These are phyloP conservation scores for Falco rusticolus DNA, from an alignment of 2,797 vertebrate species.

Conservation along the genomic window DNA sequence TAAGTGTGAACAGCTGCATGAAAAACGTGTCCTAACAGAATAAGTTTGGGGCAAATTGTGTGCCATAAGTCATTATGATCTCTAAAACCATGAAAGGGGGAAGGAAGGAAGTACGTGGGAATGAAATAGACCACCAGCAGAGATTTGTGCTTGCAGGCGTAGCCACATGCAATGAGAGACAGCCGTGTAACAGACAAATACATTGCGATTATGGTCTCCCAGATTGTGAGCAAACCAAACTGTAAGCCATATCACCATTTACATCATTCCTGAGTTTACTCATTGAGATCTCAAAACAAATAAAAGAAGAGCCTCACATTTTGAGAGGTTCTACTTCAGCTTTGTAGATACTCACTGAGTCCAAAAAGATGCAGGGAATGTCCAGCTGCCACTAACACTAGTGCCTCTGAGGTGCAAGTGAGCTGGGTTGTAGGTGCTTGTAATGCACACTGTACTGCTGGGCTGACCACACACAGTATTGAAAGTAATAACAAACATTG, in stretches of 20 bases:
- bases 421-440: neutral
- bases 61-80: neutral
- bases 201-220: neutral
- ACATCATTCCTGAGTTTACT: neutral
- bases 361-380: neutral
- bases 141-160: neutral
- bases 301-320: neutral
- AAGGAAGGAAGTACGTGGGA: neutral
- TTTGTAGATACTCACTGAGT: neutral
- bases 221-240: neutral
- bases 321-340: neutral
- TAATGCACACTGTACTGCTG: neutral
- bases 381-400: neutral
- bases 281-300: neutral
- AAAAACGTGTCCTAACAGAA: neutral
- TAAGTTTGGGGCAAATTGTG: neutral
- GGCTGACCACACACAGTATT: neutral
- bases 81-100: neutral
- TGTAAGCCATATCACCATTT: neutral
- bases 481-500: neutral
- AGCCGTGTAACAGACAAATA: neutral
- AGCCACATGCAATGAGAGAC: neutral
- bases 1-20: rapidly evolving
- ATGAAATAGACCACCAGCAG: neutral
- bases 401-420: neutral